Percentiles rank a stretch among this genome's conserved stretches.
These are phyloP conservation scores for Catostomus latipinnis DNA, from an alignment of 2,797 vertebrate genomes.

Conservation along the genomic window DNA sequence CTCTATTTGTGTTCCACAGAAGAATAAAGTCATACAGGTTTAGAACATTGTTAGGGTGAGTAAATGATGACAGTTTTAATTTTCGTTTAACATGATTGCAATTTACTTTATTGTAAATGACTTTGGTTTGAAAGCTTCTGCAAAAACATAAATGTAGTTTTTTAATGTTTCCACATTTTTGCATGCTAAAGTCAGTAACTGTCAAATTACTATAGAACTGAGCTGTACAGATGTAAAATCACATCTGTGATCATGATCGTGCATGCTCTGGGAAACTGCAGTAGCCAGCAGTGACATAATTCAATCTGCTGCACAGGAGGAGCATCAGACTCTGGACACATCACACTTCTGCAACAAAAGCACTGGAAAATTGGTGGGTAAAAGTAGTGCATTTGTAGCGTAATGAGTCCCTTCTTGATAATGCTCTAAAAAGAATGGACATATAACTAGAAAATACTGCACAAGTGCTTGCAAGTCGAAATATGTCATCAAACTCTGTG, in stretches of 20 bases:
- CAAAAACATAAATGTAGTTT: neutral
- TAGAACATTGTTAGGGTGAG: too few relatives aligned
- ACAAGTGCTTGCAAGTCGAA: too few relatives aligned
- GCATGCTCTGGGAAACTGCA: slow-evolving; percentile 33
- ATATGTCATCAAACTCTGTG: too few relatives aligned
- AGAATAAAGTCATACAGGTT: too few relatives aligned
- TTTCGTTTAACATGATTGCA: neutral
- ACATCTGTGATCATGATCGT: slow-evolving; percentile 21
- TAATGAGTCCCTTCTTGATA: neutral
- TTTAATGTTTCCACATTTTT: slow-evolving; percentile 7
- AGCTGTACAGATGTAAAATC: slow-evolving; percentile 36
- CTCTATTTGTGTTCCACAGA: too few relatives aligned
- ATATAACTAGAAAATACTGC: too few relatives aligned
- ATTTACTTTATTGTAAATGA: neutral
- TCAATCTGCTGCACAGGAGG: slow-evolving; percentile 46
- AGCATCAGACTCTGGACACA: slow-evolving; percentile 15
- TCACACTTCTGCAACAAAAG: slow-evolving; percentile 35
- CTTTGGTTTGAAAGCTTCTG: slow-evolving; percentile 2
- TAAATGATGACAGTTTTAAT: too few relatives aligned
- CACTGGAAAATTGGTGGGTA: neutral
- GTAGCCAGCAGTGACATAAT: slow-evolving; percentile 48
- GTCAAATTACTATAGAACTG: slow-evolving; percentile 16
- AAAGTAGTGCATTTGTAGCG: neutral
- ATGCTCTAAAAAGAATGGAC: too few relatives aligned
- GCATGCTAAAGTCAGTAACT: slow-evolving; percentile 17